These are phyloP conservation scores for Thera obeliscata DNA, from an alignment of 2,888 invertebrate species.

Conservation along the genomic window DNA sequence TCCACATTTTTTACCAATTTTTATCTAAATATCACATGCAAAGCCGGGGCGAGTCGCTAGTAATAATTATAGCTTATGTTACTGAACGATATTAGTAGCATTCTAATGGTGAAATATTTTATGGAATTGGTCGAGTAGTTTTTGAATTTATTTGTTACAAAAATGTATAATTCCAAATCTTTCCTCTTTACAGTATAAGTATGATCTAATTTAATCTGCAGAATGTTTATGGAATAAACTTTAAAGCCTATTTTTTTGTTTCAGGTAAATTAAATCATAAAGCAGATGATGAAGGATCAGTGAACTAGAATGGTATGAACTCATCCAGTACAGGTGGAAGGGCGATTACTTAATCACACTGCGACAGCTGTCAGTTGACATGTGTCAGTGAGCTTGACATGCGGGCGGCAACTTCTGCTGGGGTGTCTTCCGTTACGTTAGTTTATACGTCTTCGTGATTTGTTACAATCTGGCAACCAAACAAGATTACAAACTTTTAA, in stretches of 20 bases:
- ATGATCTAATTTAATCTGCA: no score
- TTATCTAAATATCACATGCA: no score
- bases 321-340: slow-evolving; percentile 2
- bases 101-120: no score
- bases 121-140: no score
- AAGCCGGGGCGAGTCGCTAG: no score
- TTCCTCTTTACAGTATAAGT: no score
- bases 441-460: not conserved
- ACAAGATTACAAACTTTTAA: slow-evolving; percentile 4
- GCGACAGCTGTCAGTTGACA: slow-evolving; percentile 23
- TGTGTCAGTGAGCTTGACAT: not conserved
- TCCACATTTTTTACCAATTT: no score
- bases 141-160: no score
- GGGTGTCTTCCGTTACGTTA: not conserved
- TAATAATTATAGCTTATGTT: no score
- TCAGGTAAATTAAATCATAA: slow-evolving; percentile 30
- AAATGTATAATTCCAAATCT: no score
- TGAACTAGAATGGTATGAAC: slow-evolving; percentile 1
- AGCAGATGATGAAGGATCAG: slow-evolving; percentile 13
- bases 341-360: slow-evolving; percentile 4
- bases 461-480: not conserved
- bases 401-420: not conserved
- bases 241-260: slow-evolving; percentile 25
- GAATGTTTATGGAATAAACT: not conserved
- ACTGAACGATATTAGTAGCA: no score